Evolutionary conservation across 2,113 vertebrate species (phyloP).

Genomic region (Brienomyrus brachyistius): DNA sequence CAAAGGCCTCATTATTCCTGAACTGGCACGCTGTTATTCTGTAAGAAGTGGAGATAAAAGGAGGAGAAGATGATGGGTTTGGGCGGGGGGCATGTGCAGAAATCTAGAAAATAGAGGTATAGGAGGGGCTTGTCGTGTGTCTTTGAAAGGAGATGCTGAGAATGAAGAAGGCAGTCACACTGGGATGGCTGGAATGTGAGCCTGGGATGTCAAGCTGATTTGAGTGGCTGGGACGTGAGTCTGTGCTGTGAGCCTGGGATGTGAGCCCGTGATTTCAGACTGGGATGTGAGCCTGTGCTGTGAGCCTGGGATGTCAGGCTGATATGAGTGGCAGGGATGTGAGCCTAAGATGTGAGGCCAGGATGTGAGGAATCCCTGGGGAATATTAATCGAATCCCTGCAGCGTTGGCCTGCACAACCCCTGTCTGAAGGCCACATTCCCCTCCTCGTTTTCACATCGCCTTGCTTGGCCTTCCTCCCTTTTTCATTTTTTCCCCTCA

Average conservation of each 20-base stretch:
- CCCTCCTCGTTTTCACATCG: not conserved
- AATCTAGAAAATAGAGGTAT: conserved; percentile 30
- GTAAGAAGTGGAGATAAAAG: conserved; percentile 69
- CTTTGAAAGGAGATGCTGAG: conserved; percentile 48
- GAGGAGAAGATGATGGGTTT: conserved; percentile 19
- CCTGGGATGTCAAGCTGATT: not conserved
- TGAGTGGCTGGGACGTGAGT: not conserved
- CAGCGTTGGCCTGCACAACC: not conserved
- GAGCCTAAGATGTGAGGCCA: not conserved
- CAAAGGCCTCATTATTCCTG: conserved; percentile 68
- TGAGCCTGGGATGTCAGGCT: not conserved
- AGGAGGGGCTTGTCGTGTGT: conserved; percentile 37
- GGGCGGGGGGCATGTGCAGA: conserved; percentile 30
- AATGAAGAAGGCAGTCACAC: conserved; percentile 35
- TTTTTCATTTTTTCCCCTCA: not conserved
- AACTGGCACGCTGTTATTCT: conserved; percentile 57
- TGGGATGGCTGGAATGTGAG: conserved; percentile 37
- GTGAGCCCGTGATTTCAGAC: too few species aligned
- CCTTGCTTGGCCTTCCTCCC: not conserved
- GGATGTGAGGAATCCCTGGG: not conserved
- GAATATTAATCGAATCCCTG: conserved; percentile 9
- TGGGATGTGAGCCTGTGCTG: not conserved
- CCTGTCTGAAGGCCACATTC: conserved; percentile 6
- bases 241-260: conserved; percentile 30
- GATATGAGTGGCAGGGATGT: too few species aligned